Evolutionary conservation across 2,113 vertebrate genomes (phyloP), one percentile per base, ranked within the genome.

Genomic region (Ornithorhynchus anatinus): DNA sequence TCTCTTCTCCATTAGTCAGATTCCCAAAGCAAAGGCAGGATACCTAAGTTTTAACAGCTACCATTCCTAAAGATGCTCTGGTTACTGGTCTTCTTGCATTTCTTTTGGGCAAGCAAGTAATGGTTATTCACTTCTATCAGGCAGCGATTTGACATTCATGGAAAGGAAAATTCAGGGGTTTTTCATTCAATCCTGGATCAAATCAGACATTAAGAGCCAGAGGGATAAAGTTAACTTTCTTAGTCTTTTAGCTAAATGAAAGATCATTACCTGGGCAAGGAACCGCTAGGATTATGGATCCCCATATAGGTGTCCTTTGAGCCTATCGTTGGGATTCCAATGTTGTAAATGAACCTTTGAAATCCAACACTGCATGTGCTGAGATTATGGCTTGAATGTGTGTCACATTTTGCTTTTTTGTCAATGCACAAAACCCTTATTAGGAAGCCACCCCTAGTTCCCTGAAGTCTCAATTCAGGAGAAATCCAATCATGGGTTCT

Each of bases 111-210:
- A 4, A 1, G 14, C 43, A 67, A 42, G 12, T 4, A 76, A 61
- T 67, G 48, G 12, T 51, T 79, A 69, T 63, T 66, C 79, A 74
- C 71, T 29, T 50, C 27, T 20, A 12, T 48, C 38, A 61, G 84
- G 86, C 74, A 84, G 81, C 62, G 73, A 45, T 66, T 76, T 85
- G 89, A 88, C 87, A 58, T 7, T 72, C 45, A 29, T 63, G 47
- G 53, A 62, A 75, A 80, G 72, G 72, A 75, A 72, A 69, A 42
- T 66, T 77, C 63, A 79, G 27, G n/a, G n/a, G n/a, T 54, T 69
- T 35, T 64, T 59, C 53, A 61, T 85, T 81, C 80, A 75, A 66
- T 57, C 52, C 44, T 27, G 23, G 38, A 19, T 29, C 77, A 76
- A 38, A 19, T 29, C 77, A 76, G 67, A 71, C 72, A 61, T 52